Conservation (phyloP, 92 coral and sea anemone species). For the Micromussa lordhowensis region DNA sequence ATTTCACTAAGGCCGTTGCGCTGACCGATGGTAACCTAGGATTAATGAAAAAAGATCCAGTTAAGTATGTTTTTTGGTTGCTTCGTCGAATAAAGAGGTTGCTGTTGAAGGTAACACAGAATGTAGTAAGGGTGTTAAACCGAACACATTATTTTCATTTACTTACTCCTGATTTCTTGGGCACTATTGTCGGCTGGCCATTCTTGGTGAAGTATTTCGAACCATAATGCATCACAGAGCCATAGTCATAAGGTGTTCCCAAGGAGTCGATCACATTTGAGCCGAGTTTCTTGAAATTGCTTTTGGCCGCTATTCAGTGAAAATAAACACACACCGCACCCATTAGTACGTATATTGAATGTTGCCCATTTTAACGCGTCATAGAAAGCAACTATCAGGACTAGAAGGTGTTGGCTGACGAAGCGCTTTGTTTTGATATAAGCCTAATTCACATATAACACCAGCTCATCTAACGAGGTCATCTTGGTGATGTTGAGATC, state of each 20-base stretch:
- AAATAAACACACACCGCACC: neutral
- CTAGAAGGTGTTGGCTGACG: no score
- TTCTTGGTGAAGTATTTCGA: slow-evolving; percentile 9
- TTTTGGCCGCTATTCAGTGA: neutral
- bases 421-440: no score
- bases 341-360: no score
- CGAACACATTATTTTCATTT: neutral
- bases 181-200: slow-evolving; percentile 13
- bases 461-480: no score
- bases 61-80: neutral
- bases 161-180: slow-evolving; percentile 21
- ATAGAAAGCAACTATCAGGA: no score
- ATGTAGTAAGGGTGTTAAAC: neutral
- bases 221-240: slow-evolving; percentile 36
- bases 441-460: no score
- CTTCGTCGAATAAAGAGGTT: neutral
- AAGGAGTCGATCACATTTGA: neutral
- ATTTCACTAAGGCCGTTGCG: neutral
- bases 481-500: no score
- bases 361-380: no score
- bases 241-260: slow-evolving; percentile 35
- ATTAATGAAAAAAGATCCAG: neutral
- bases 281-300: neutral
- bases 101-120: neutral
- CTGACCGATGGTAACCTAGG: slow-evolving; percentile 8